Evolutionary conservation across 2,113 vertebrate genomes (phyloP).

Genomic region (Noctilio leporinus): DNA sequence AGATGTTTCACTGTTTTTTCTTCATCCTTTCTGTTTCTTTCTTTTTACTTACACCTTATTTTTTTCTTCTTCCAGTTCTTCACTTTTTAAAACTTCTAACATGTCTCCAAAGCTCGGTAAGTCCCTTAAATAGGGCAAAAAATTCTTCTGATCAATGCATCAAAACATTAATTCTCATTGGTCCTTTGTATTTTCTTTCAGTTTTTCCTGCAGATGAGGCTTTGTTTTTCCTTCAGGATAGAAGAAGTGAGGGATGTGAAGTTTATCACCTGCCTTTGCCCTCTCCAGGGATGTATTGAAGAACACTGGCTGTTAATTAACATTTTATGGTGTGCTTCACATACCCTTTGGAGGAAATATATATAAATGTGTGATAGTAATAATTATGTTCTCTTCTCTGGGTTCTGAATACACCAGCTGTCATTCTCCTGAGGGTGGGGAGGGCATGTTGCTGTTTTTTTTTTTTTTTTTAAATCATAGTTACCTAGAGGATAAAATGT

Average conservation of each 20-base stretch:
- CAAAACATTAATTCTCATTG: neutral
- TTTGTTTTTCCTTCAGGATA: neutral
- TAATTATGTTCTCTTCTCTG: neutral
- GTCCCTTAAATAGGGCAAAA: neutral
- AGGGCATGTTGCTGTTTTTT: too few relatives aligned
- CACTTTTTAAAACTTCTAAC: neutral
- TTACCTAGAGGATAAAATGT: neutral
- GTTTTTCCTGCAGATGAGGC: neutral
- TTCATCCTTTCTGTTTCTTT: neutral
- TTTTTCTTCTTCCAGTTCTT: neutral
- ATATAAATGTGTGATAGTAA: conserved; percentile 1
- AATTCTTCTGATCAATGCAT: neutral
- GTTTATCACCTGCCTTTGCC: conserved; percentile 7
- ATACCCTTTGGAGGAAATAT: conserved; percentile 29
- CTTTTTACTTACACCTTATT: neutral
- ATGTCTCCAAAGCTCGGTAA: neutral
- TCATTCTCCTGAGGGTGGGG: too few relatives aligned
- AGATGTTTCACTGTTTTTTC: neutral
- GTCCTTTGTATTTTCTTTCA: neutral
- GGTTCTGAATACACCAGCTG: neutral
- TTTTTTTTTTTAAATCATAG: too few relatives aligned
- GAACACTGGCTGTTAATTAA: conserved; percentile 55
- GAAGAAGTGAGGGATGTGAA: neutral
- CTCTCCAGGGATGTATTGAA: neutral
- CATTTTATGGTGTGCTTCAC: conserved; percentile 1